A percentile compares a stretch with the other conserved stretches of the same genome.
Evolutionary conservation across 2,797 vertebrate genomes (phyloP).

Genomic region (Hoplostethus mediterraneus): DNA sequence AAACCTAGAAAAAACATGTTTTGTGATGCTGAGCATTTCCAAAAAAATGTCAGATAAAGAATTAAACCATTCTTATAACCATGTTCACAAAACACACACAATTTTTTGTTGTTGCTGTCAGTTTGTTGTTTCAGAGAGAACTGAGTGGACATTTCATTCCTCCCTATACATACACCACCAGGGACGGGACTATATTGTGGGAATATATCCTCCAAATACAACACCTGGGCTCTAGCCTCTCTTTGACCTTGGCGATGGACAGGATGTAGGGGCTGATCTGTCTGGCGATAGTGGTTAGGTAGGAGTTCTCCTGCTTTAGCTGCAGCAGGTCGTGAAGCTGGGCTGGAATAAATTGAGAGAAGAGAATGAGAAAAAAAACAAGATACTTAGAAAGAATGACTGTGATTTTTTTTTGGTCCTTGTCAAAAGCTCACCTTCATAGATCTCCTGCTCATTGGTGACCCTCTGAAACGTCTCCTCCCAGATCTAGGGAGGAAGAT

Average conservation of each 20-base stretch:
- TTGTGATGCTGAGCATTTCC: no score
- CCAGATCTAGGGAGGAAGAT: slow-evolving; percentile 86
- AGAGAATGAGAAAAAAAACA: neutral
- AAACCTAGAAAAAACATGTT: slow-evolving; percentile 77
- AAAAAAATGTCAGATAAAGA: no score
- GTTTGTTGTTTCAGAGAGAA: no score
- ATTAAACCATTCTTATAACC: no score
- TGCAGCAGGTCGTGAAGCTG: slow-evolving; percentile 93
- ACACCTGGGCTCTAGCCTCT: slow-evolving; percentile 93
- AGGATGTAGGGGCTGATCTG: slow-evolving; percentile 93
- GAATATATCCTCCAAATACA: slow-evolving; percentile 6
- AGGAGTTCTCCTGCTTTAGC: slow-evolving; percentile 93
- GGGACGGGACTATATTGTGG: neutral
- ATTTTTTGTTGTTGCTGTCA: no score
- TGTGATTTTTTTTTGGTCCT: neutral
- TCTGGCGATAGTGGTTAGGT: slow-evolving; percentile 90
- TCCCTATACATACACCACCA: neutral
- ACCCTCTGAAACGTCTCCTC: slow-evolving; percentile 93
- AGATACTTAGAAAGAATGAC: neutral
- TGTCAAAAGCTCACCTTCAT: slow-evolving; percentile 87
- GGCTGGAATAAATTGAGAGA: slow-evolving; percentile 72
- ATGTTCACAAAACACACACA: neutral
- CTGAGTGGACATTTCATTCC: neutral
- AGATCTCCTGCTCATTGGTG: slow-evolving; percentile 94
- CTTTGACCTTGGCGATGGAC: slow-evolving; percentile 95